Conservation (phyloP, 2,797 vertebrate species). For the Diplodus sargus region DNA sequence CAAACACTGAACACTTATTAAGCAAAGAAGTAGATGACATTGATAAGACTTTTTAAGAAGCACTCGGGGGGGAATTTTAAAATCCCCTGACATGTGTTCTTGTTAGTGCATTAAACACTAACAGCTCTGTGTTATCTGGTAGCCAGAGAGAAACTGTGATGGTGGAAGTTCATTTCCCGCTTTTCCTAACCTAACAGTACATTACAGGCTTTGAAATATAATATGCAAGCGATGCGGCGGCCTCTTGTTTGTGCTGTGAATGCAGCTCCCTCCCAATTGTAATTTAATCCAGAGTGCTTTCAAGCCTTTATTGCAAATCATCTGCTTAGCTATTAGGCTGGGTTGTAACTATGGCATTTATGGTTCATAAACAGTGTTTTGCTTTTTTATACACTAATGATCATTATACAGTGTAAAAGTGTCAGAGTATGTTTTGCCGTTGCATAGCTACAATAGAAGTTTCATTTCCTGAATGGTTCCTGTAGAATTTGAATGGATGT, state of each 20-base stretch:
- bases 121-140: slow-evolving; percentile 53
- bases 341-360: slow-evolving; percentile 69
- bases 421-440: slow-evolving; percentile 51
- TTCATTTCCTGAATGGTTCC: background rate
- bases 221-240: slow-evolving; percentile 38
- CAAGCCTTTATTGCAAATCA: slow-evolving; percentile 73
- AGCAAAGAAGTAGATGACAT: slow-evolving; percentile 60
- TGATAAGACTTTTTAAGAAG: slow-evolving; percentile 67
- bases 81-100: slow-evolving; percentile 68
- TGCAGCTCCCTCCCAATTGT: slow-evolving; percentile 56
- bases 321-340: slow-evolving; percentile 62
- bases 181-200: slow-evolving; percentile 36
- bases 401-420: slow-evolving; percentile 65
- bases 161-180: slow-evolving; percentile 34
- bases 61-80: slow-evolving; percentile 56
- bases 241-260: slow-evolving; percentile 63
- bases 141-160: slow-evolving; percentile 28
- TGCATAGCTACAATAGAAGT: slow-evolving; percentile 16
- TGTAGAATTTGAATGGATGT: slow-evolving; percentile 9
- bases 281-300: slow-evolving; percentile 71
- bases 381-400: slow-evolving; percentile 73
- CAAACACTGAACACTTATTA: slow-evolving; percentile 61
- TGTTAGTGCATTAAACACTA: slow-evolving; percentile 66
- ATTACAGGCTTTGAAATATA: slow-evolving; percentile 55
- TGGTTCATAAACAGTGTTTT: slow-evolving; percentile 73